Evolutionary conservation across 1,140 invertebrate genomes (phyloP).

Genomic region (Mamestra configurata): DNA sequence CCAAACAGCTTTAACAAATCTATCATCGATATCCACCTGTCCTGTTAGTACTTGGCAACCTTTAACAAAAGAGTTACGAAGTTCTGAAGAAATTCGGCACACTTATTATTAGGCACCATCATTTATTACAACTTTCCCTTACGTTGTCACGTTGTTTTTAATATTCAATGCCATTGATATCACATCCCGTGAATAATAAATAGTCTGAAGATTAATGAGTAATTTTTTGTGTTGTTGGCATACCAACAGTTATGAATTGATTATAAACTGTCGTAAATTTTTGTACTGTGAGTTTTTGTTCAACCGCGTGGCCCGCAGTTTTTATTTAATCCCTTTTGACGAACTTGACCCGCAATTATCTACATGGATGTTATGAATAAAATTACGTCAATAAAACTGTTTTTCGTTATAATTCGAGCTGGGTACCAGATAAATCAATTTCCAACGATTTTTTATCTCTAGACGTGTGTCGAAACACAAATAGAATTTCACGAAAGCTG

Average conservation of each 20-base stretch:
- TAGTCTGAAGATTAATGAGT: background rate
- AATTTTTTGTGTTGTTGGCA: background rate
- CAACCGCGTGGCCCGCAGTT: too few species aligned
- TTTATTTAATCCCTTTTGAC: too few species aligned
- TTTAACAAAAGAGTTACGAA: constrained; percentile 30
- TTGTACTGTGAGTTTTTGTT: too few species aligned
- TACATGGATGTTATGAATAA: background rate
- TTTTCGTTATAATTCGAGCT: background rate
- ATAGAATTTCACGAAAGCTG: constrained; percentile 47
- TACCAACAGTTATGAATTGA: too few species aligned
- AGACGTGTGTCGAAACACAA: constrained; percentile 51
- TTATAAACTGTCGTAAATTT: too few species aligned
- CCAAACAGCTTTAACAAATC: too few species aligned
- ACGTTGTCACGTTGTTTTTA: constrained; percentile 19
- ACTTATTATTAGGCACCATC: constrained; percentile 17
- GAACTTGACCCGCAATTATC: too few species aligned
- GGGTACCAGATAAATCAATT: constrained; percentile 52
- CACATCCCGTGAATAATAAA: background rate
- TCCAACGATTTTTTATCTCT: constrained; percentile 48
- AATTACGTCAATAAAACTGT: background rate
- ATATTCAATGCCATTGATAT: constrained; percentile 6
- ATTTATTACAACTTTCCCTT: constrained; percentile 27
- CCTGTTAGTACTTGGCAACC: constrained; percentile 10
- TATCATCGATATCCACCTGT: constrained; percentile 2
- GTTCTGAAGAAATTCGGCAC: constrained; percentile 32